Evolutionary conservation across 1,140 invertebrate genomes (phyloP).

Genomic region (Drosophila ananassae): DNA sequence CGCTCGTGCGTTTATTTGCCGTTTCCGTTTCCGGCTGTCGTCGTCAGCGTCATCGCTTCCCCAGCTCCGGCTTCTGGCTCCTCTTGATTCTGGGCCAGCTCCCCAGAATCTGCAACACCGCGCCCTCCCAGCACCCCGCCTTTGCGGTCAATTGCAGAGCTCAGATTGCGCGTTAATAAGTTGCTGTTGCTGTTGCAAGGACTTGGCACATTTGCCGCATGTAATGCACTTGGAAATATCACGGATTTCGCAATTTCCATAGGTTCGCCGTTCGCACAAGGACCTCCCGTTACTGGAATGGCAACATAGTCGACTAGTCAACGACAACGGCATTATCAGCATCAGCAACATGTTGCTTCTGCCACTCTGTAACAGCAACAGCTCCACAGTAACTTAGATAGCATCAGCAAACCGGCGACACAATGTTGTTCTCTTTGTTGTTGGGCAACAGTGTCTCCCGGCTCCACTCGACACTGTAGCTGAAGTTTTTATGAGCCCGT

Average conservation of each 20-base stretch:
- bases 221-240: constrained; percentile 54
- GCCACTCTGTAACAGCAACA: constrained; percentile 34
- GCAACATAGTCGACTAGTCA: constrained; percentile 73
- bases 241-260: constrained; percentile 67
- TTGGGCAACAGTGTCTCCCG: constrained; percentile 59
- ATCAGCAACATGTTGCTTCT: constrained; percentile 76
- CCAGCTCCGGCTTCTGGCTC: constrained; percentile 11
- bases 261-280: constrained; percentile 54
- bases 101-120: constrained; percentile 11
- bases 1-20: constrained; percentile 80
- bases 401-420: constrained; percentile 55
- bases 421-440: constrained; percentile 32
- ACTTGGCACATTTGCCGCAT: constrained; percentile 60
- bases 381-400: constrained; percentile 48
- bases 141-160: constrained; percentile 72
- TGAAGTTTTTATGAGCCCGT: constrained; percentile 70
- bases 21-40: constrained; percentile 76
- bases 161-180: constrained; percentile 77
- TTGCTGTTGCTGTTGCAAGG: constrained; percentile 46
- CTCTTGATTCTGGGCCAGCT: constrained; percentile 9
- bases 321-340: constrained; percentile 70
- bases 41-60: constrained; percentile 27
- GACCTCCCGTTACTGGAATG: constrained; percentile 30
- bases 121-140: constrained; percentile 7
- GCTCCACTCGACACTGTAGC: constrained; percentile 19